Conservation (phyloP, 1,140 invertebrate species). For the Melanaphis sacchari region DNA sequence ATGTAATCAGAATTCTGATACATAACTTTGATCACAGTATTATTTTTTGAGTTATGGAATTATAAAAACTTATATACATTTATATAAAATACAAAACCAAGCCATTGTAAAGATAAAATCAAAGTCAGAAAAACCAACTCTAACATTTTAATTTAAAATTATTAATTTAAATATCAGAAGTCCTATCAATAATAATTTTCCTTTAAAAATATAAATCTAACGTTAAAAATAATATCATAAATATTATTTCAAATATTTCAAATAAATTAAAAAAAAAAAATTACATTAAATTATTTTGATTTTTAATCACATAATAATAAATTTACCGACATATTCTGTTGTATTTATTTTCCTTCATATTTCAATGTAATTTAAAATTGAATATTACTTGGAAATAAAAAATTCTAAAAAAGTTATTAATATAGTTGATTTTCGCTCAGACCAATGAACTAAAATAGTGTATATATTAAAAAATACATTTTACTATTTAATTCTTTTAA, state of each 20-base stretch:
- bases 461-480: too few species aligned
- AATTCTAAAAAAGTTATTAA: background rate
- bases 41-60: background rate
- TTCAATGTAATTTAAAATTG: background rate
- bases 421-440: background rate
- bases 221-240: background rate
- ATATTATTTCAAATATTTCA: background rate
- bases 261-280: background rate
- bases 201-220: background rate
- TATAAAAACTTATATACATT: background rate
- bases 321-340: background rate
- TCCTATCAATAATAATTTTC: background rate
- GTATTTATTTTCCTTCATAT: background rate
- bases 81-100: background rate
- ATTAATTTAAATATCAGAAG: background rate
- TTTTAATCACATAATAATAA: background rate
- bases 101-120: background rate
- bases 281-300: background rate
- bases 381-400: background rate
- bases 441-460: background rate
- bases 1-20: background rate
- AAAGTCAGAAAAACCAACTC: background rate
- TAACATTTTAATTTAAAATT: background rate
- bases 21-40: background rate
- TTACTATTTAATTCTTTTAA: too few species aligned